Evolutionary conservation across 2,888 invertebrate species (phyloP).

Genomic region (Hemithea aestivaria): DNA sequence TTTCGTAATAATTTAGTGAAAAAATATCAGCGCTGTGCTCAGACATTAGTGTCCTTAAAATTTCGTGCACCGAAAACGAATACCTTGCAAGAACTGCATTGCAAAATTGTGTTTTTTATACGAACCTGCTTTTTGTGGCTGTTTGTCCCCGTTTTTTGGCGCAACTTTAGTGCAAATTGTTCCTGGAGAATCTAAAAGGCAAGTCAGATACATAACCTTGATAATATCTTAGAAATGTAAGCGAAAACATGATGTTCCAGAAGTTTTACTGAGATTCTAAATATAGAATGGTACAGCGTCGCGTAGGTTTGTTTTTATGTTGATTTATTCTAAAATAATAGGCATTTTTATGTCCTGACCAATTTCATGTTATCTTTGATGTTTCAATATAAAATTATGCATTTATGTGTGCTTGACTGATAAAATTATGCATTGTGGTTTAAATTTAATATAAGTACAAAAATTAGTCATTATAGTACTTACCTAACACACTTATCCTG

Average conservation of each 20-base stretch:
- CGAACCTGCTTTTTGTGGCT: conserved; percentile 55
- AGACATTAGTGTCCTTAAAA: conserved; percentile 15
- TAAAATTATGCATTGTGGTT: no score
- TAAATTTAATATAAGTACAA: no score
- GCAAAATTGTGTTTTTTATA: conserved; percentile 48
- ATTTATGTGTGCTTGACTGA: no score
- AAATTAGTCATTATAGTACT: no score
- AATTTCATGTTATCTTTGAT: no score
- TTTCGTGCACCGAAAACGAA: conserved; percentile 16
- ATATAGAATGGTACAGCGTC: conserved; percentile 39
- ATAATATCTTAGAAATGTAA: not conserved
- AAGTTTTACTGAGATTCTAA: conserved; percentile 39
- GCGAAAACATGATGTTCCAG: not conserved
- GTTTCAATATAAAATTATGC: no score
- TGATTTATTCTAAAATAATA: not conserved
- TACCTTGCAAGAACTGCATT: conserved; percentile 29
- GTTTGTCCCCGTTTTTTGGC: conserved; percentile 46
- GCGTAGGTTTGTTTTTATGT: conserved; percentile 12
- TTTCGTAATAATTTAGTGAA: conserved; percentile 37
- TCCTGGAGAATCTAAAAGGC: conserved; percentile 48
- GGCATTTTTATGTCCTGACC: no score
- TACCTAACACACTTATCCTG: no score
- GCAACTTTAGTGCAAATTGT: conserved; percentile 40
- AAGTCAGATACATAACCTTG: conserved; percentile 25
- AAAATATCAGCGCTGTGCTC: conserved; percentile 27